Percentiles rank a stretch among this genome's conserved stretches.
Conservation (phyloP, 2,113 vertebrate species). For the Oriolus oriolus region DNA sequence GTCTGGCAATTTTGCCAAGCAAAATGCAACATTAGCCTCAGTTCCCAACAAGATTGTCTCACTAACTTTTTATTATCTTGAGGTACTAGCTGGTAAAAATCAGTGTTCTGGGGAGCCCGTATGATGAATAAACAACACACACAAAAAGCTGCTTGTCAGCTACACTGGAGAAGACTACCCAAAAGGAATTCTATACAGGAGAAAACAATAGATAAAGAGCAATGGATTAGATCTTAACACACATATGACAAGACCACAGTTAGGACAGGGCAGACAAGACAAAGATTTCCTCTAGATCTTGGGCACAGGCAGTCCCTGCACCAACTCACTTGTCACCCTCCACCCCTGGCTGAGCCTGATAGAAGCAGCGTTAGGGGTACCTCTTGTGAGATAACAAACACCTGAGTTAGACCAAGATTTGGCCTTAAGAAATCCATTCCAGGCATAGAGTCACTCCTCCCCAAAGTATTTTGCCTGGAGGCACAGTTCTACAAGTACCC, state of each 20-base stretch:
- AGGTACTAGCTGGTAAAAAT: neutral
- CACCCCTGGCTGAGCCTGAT: neutral
- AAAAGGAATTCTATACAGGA: neutral
- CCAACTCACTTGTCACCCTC: neutral
- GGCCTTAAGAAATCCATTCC: neutral
- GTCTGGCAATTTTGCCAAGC: neutral
- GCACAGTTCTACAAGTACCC: neutral
- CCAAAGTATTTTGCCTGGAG: neutral
- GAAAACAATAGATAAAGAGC: neutral
- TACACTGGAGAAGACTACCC: neutral
- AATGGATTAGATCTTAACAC: neutral
- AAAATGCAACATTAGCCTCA: neutral
- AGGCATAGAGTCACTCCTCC: neutral
- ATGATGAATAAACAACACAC: neutral
- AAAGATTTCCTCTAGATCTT: neutral
- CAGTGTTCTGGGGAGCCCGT: neutral
- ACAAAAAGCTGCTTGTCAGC: neutral
- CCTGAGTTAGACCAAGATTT: neutral
- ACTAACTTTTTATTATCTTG: neutral
- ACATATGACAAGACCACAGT: too few species aligned
- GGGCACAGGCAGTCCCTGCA: neutral
- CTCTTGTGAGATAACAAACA: neutral
- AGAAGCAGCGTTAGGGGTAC: fast-evolving
- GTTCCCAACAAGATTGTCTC: neutral
- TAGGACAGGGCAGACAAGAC: neutral